Base-by-base conservation (phyloP, 2,888 invertebrate species). In the Allolobophora icterica region DNA sequence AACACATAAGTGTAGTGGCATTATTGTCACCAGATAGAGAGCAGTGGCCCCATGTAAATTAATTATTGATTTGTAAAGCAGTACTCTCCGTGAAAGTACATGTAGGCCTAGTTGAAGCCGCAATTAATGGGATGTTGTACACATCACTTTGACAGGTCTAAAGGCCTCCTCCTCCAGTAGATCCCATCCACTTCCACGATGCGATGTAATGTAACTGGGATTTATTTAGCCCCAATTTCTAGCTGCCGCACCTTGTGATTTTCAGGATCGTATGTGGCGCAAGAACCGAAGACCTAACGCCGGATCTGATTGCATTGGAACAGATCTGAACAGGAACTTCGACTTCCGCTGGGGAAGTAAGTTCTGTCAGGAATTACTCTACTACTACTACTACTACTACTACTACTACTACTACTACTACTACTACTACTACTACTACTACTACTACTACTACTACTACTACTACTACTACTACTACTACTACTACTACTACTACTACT, bases 261-360 rank as follows among this genome's bases (percentile, higher is more conserved):
- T 87, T 52, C 91, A 92, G 92, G 91, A 92, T 71, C 89, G 93
- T 52, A 45, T 91, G 71, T 92, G 92, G 92, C 90, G 92, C 8
- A 92, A 92, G 91, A 92, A 92, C 91, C 83, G 91, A 34, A 71
- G 91, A 21, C 92, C 89, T 21, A 91, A 34, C 15, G 34, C 5
- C 1, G 91, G 91, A 24, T 40, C 90, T 34, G n/a, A 17, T 13
- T 92, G 92, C 87, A 1, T 89, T 6, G 92, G 92, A 30, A 91
- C 91, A 6, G 92, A 92, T 84, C 89, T 92, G 35, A 92, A 92
- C 92, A 90, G 92, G 58, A 92, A 92, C 90, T 92, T 91, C 89
- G 90, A 92, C 34, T 92, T 84, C 90, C 84, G 89, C 84, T 92
- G 92, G 92, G 92, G 92, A 92, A 89, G 92, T 92, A 35, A 91